These are phyloP conservation scores for Hypercompe scribonia DNA, from an alignment of 2,888 invertebrate genomes.

Conservation along the genomic window DNA sequence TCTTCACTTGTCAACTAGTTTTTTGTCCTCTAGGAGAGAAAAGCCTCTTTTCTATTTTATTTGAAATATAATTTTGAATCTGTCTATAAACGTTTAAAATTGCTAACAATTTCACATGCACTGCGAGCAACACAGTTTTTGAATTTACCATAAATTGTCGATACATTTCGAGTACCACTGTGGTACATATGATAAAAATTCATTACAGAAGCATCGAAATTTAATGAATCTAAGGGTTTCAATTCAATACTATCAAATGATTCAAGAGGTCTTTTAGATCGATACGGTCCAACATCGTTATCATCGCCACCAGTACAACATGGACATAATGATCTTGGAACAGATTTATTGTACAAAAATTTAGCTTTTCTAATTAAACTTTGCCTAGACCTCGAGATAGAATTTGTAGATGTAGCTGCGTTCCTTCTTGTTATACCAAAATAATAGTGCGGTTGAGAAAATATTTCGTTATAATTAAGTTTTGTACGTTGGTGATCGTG, in stretches of 20 bases:
- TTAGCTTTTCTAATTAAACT: slow-evolving; percentile 26
- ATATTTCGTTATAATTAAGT: neutral
- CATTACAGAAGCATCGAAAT: slow-evolving; percentile 70
- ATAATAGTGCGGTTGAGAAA: neutral
- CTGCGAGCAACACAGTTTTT: slow-evolving; percentile 60
- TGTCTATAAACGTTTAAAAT: slow-evolving; percentile 2
- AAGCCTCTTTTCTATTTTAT: slow-evolving; percentile 32
- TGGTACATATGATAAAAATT: slow-evolving; percentile 68
- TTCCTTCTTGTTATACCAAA: slow-evolving; percentile 44
- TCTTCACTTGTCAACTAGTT: slow-evolving; percentile 22
- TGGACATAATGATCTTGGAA: slow-evolving; percentile 68
- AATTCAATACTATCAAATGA: slow-evolving; percentile 73
- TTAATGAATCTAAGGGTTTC: slow-evolving; percentile 49
- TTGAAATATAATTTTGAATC: neutral
- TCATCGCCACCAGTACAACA: slow-evolving; percentile 70
- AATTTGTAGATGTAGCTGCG: slow-evolving; percentile 55
- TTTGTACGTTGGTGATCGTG: slow-evolving; percentile 8
- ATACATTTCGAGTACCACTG: slow-evolving; percentile 51
- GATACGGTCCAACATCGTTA: slow-evolving; percentile 51
- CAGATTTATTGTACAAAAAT: slow-evolving; percentile 49
- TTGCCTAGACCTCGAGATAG: slow-evolving; percentile 41
- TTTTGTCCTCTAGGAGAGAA: slow-evolving; percentile 27
- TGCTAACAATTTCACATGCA: slow-evolving; percentile 41
- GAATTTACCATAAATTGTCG: slow-evolving; percentile 60
- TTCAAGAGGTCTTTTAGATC: slow-evolving; percentile 43